These are phyloP conservation scores for Agonum fuliginosum DNA, from an alignment of 2,888 invertebrate species.

Conservation along the genomic window DNA sequence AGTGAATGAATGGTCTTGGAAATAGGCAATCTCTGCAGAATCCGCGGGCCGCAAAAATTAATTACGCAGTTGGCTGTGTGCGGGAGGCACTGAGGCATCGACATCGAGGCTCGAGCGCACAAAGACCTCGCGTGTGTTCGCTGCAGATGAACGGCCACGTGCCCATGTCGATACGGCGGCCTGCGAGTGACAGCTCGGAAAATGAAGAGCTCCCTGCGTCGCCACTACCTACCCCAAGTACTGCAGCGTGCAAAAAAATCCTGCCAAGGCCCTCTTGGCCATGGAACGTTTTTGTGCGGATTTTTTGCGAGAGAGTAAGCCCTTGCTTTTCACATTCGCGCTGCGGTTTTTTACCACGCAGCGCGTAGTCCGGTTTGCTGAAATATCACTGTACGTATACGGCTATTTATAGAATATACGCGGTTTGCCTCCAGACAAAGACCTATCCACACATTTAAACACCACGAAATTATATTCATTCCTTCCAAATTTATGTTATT, in stretches of 20 bases:
- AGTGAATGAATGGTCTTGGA: too few species aligned
- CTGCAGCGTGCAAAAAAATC: constrained; percentile 49
- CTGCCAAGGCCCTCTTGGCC: constrained; percentile 15
- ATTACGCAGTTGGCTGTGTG: constrained; percentile 32
- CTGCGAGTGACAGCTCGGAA: constrained; percentile 66
- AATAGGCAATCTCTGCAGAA: constrained; percentile 36
- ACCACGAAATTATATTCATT: too few species aligned
- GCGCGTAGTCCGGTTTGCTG: background rate
- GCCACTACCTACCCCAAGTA: constrained; percentile 59
- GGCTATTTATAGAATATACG: background rate
- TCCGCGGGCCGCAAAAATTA: constrained; percentile 49
- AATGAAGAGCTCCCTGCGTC: constrained; percentile 65
- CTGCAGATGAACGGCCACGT: constrained; percentile 63
- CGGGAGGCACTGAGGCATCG: constrained; percentile 11
- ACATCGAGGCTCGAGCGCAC: background rate
- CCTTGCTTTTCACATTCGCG: constrained; percentile 20
- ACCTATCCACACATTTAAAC: too few species aligned
- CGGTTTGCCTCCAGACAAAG: background rate
- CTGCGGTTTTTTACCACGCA: background rate
- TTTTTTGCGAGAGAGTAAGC: constrained; percentile 25
- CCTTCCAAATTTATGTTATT: too few species aligned
- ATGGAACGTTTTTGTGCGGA: background rate
- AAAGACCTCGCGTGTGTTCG: constrained; percentile 50
- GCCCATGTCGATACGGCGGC: constrained; percentile 62
- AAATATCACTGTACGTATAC: background rate